Percentiles rank a stretch among this genome's conserved stretches.
Evolutionary conservation across 2,113 vertebrate species (phyloP).

Genomic region (sheep (Ovis aries)): ARS-UI_Ramb_v3.0 NC_056059.1:75818501-75819000

Average conservation of each 20-base stretch:
- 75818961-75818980: too few relatives aligned
- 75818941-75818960: background rate
- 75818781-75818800: background rate
- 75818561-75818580: background rate
- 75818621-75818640: background rate
- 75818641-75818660: background rate
- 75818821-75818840: background rate
- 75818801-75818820: background rate
- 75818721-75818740: background rate
- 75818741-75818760: background rate
- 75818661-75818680: background rate
- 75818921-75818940: background rate
- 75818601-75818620: background rate
- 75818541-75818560: background rate
- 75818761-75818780: rapidly evolving
- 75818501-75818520: background rate
- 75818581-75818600: background rate
- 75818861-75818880: background rate
- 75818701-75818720: background rate
- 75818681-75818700: background rate
- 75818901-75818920: background rate
- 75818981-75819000: too few relatives aligned
- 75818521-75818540: background rate
- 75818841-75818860: background rate
- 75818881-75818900: background rate